These are phyloP conservation scores for Diabrotica virgifera DNA, from an alignment of 1,140 invertebrate genomes.

Conservation along the genomic window DNA sequence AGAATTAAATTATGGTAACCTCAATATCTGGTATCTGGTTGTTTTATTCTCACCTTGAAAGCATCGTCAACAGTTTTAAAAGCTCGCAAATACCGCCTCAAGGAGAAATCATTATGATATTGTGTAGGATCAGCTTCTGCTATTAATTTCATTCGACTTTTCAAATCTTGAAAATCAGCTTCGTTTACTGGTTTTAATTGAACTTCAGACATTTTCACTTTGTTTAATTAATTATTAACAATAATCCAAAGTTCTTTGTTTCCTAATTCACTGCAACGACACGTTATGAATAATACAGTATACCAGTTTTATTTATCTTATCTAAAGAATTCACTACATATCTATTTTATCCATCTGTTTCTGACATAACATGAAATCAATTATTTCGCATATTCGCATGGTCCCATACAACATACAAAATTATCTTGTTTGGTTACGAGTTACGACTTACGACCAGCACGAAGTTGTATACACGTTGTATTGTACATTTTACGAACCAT, in stretches of 20 bases:
- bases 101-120: conserved; percentile 68
- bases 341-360: neutral
- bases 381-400: too few relatives aligned
- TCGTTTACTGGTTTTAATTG: conserved; percentile 55
- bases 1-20: neutral
- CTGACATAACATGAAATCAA: neutral
- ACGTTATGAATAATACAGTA: too few relatives aligned
- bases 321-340: neutral
- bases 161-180: conserved; percentile 61
- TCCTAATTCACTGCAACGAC: too few relatives aligned
- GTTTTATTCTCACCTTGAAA: conserved; percentile 58
- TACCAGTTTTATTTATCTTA: neutral
- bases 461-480: too few relatives aligned
- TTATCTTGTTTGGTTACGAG: too few relatives aligned
- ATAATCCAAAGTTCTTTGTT: neutral
- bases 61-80: conserved; percentile 68
- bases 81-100: conserved; percentile 66
- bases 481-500: too few relatives aligned
- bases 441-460: too few relatives aligned
- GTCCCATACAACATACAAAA: too few relatives aligned
- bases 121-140: conserved; percentile 65
- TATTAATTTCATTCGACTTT: conserved; percentile 67
- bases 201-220: conserved; percentile 39
- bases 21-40: neutral
- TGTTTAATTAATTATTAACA: neutral